Base-by-base conservation (phyloP, 1,140 invertebrate species). In the Drosophila melanogaster region DNA sequence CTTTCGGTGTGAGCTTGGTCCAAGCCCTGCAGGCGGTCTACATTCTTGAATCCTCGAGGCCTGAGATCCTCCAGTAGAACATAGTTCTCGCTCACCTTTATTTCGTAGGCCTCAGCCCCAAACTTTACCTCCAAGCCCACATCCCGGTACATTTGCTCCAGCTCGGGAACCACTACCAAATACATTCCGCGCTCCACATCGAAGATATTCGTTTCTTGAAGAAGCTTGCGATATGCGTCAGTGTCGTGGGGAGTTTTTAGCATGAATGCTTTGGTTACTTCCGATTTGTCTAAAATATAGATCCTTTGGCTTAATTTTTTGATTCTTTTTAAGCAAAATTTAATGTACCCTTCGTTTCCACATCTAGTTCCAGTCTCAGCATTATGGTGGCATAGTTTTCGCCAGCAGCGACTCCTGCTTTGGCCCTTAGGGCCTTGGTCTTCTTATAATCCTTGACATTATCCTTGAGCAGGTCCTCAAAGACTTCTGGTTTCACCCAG, bases 1-100 rank as follows among this genome's bases (percentile, higher is more conserved):
- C 83, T 72, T 22, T 92, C 92, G 6, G 93, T 84, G 44, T 93
- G 93, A 5, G 93, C 81, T 6, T 93, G 72, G 22, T 94, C 92
- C 3, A 94, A 67, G 0, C 94, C 93, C 43, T 92, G 87, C 14
- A 90, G 77, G 38, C 94, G 91, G 64, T 94, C 92, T 1, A 77
- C 92, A 93, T 94, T 76, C 30, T 33, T 60, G 50, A 79, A 90
- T 1, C 76, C 81, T 6, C 90, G 70, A 2, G 91, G 83, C 19
- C 90, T 73, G 0, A 95, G 89, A 85, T 95, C 94, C 62, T 94
- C 93, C 4, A 95, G 77, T 0, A 94, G 77, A 11, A 94, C 76
- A 54, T 89, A 76, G 24, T 73, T 41, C 7, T 80, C 43, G 1
- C 46, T 54, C 1, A 65, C 24, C 6, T 65, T 11, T 1, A 91